Percentiles rank a stretch among this genome's conserved stretches.
phyloP scores from a whole-genome alignment of 2,797 vertebrate genomes.

The Pseudochaenichthys georgianus region DNA sequence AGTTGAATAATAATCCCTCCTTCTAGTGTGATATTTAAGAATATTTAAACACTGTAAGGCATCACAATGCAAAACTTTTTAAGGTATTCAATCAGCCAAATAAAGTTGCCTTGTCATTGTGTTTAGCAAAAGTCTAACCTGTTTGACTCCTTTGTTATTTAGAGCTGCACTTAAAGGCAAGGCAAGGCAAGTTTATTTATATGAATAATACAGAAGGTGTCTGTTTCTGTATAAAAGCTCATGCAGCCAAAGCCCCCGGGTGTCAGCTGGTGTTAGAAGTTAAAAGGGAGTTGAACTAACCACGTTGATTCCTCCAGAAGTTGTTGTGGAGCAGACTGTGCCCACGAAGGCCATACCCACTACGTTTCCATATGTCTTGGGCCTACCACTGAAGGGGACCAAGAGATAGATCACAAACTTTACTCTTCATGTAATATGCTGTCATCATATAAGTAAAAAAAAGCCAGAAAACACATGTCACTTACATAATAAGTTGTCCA shows the following conservation, averaged over 20 bases:
- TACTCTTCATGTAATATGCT: background rate
- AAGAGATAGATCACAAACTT: slow-evolving; percentile 4
- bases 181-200: no score
- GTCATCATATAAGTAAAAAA: background rate
- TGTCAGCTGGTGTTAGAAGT: slow-evolving; percentile 34
- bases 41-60: background rate
- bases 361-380: slow-evolving; percentile 39
- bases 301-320: slow-evolving; percentile 87
- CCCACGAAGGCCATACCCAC: slow-evolving; percentile 92
- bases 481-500: slow-evolving; percentile 91
- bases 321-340: slow-evolving; percentile 83
- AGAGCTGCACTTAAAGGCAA: slow-evolving; percentile 1
- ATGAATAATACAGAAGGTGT: slow-evolving; percentile 75
- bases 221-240: slow-evolving; percentile 50
- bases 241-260: background rate
- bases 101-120: slow-evolving; percentile 19
- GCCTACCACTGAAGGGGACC: slow-evolving; percentile 76
- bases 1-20: background rate
- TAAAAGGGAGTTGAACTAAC: slow-evolving; percentile 80
- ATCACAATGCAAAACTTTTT: slow-evolving; percentile 1
- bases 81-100: slow-evolving; percentile 20
- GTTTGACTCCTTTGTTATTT: slow-evolving; percentile 40
- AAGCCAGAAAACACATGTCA: background rate
- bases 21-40: background rate
- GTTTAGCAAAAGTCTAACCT: slow-evolving; percentile 31